Evolutionary conservation across 2,113 vertebrate genomes (phyloP), one percentile per base, ranked within the genome.

Genomic region (Lepisosteus oculatus): DNA sequence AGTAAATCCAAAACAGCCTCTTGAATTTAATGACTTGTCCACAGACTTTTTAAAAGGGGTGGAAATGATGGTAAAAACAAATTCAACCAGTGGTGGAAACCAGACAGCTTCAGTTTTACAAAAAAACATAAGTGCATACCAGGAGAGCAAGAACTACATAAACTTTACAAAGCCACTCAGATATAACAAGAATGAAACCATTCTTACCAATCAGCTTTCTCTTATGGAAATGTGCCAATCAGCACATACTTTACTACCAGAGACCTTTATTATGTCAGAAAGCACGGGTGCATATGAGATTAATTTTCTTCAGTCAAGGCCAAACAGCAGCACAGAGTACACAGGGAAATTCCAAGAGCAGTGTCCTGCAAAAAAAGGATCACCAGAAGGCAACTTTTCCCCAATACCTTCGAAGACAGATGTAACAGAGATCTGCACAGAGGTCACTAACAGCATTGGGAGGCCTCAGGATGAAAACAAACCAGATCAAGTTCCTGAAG

Each of bases 81-180:
- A 47, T 47, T 57, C 68, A 12, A 61, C 15, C n/a, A 8, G 15
- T 66, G 43, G 45, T n/a, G 62, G 55, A 11, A 12, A n/a, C 13
- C 13, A 61, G 59, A 56, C 51, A 17, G 64, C 45, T 7, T 43
- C 14, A 8, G 8, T 17, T 55, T 43, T 43, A 43, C 54, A 43
- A 13, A 62, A 44, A 43, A 45, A 61, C 9, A n/a, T 43, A 41
- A 43, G 5, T 43, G 42, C 15, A 9, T 44, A 8, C 43, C 43
- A 47, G 51, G 17, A 55, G n/a, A 75, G 57, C 55, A 74, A 73
- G 4, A 71, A 67, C 65, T 80, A 67, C 68, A 17, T 74, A 14
- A 67, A 66, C 14, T 67, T 77, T 68, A 75, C 78, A 44, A 80
- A 72, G 47, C 71, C 74, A 29, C 29, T 76, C 6, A 74, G 17